A percentile compares a stretch with the other conserved stretches of the same genome.
Evolutionary conservation across 2,797 vertebrate species (phyloP).

Genomic region (Malacoraja senta): DNA sequence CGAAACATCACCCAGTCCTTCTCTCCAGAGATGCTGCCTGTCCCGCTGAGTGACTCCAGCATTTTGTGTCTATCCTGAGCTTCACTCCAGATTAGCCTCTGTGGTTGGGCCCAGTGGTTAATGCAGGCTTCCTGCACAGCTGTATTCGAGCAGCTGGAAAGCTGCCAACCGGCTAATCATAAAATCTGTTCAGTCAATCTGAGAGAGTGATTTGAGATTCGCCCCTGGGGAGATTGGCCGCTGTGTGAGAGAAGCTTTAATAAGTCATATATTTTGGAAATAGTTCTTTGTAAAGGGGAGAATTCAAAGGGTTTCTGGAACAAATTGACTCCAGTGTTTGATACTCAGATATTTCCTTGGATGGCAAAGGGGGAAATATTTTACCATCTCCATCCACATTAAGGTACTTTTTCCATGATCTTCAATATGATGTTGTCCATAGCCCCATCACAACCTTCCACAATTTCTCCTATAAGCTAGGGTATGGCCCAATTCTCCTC

Average conservation of each 20-base stretch:
- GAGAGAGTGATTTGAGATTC: slow-evolving; percentile 13
- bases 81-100: neutral
- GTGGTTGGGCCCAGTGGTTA: neutral
- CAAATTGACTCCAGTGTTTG: neutral
- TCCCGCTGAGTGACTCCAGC: too few species aligned
- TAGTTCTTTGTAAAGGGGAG: neutral
- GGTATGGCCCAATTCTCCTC: too few species aligned
- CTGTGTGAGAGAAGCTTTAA: slow-evolving; percentile 18
- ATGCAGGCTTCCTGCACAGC: slow-evolving; percentile 15
- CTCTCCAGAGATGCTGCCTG: too few species aligned
- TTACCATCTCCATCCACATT: neutral
- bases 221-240: neutral
- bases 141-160: neutral
- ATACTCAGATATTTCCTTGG: neutral
- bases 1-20: too few species aligned
- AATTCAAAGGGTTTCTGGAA: neutral
- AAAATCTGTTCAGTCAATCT: slow-evolving; percentile 29
- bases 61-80: neutral
- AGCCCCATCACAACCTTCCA: neutral
- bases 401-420: neutral
- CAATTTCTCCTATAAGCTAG: neutral
- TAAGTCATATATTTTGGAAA: slow-evolving; percentile 8
- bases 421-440: too few species aligned
- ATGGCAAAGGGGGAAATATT: neutral
- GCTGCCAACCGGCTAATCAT: neutral